A percentile compares a stretch with the other conserved stretches of the same genome.
These are phyloP conservation scores for Halcyon leucocephala DNA, from an alignment of 2,797 vertebrate genomes.

Conservation along the genomic window DNA sequence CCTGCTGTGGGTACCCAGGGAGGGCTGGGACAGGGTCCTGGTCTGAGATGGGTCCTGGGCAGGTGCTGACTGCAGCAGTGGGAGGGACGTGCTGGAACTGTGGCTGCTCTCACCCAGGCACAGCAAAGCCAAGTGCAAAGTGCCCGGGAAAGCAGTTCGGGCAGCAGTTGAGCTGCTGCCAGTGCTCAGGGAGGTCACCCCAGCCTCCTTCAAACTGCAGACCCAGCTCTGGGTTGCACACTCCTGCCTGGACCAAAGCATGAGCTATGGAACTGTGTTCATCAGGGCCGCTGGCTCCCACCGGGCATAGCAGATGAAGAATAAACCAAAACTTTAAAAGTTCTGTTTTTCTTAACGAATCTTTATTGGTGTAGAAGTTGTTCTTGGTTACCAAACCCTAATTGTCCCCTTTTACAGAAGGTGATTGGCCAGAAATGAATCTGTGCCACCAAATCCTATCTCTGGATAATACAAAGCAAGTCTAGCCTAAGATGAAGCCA, in stretches of 20 bases:
- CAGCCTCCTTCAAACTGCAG: not conserved
- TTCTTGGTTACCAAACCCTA: not conserved
- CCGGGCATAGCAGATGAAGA: not conserved
- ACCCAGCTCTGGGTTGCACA: accelerated
- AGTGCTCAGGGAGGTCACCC: not conserved
- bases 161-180: not conserved
- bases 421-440: not conserved
- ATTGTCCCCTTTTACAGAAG: not conserved
- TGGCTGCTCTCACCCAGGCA: accelerated
- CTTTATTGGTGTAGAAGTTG: not conserved
- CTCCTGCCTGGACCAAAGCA: not conserved
- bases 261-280: accelerated
- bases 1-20: not conserved
- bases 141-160: not conserved
- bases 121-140: not conserved
- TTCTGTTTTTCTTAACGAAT: not conserved
- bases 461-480: not conserved
- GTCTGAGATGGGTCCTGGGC: not conserved
- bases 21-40: not conserved
- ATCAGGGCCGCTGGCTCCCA: not conserved
- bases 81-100: not conserved
- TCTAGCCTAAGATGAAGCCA: not conserved
- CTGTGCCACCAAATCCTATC: accelerated
- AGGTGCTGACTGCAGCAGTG: not conserved
- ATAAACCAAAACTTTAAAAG: not conserved